Evolutionary conservation across 2,888 invertebrate species (phyloP), one percentile per base, ranked within the genome.

Genomic region (Anoncus sp.): DNA sequence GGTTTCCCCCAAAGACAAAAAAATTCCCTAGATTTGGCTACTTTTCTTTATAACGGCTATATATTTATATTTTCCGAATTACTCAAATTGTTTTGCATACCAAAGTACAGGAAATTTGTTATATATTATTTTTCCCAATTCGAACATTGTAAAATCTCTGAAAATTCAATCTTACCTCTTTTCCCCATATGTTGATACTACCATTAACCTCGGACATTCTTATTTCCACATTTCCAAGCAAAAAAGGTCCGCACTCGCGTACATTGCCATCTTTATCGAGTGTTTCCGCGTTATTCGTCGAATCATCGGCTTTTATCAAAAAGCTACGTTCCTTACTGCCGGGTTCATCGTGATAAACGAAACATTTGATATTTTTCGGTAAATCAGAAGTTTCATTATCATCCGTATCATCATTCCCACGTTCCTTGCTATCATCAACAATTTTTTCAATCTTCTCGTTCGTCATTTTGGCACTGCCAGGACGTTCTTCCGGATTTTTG

Each of bases 161-260:
- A 57, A 43, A 51, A 16, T 12, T 16, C 1, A 22, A 5, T 38
- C 59, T 81, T 71, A 88, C 87, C 83, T 90, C 90, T 83, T 90
- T 90, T 12, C 91, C 91, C 90, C 90, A 91, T 73, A 91, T 88
- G 55, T 89, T 90, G 24, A 91, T 88, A 1, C 89, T 91, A 14
- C 91, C 91, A 69, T 91, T 90, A 45, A 87, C 82, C 76, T 91
- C 90, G 1, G 89, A 86, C 90, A 91, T 90, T 77, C 88, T 86
- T 45, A 91, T 87, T 81, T 90, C 90, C 14, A 91, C 81, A 69
- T 91, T 91, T 12, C 90, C 90, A 6, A 91, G 82, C 27, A 89
- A 82, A 73, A 89, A 91, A 3, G 91, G 91, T 31, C 91, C 91
- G 63, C 91, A 91, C 76, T 90, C 87, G n/a, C 87, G 84, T n/a